Evolutionary conservation across 2,888 invertebrate species (phyloP), one percentile per base, ranked within the genome.

Genomic region (Diplolepis rosae): DNA sequence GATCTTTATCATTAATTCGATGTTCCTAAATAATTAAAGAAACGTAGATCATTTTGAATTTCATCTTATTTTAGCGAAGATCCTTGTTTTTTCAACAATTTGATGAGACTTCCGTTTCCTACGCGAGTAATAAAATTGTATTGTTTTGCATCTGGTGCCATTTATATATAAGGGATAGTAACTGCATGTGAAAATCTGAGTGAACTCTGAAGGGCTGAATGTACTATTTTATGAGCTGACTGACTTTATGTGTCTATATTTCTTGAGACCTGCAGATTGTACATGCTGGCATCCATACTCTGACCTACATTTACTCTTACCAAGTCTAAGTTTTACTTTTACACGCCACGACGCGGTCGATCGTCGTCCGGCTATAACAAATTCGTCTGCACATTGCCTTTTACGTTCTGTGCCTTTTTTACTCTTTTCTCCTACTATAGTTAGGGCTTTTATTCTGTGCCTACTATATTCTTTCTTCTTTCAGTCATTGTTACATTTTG

Each of bases 271-370:
- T 18, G 9, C 54, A 56, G 54, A 24, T 56, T 22, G 51, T 67
- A 81, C 79, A 77, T 80, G 79, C 79, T 82, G 83, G 81, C 82
- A 83, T 77, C 73, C 70, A 75, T 76, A 77, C 84, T 85, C 83
- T 84, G 84, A 84, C 84, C 84, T 84, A 84, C 83, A 84, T 84
- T 83, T 71, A 82, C 79, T 82, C 80, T 71, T 48, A 45, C 68
- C 71, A 69, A 68, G 13, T 39, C 11, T 74, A 79, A 79, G 76
- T 73, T 75, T 73, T 71, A 65, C 69, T 76, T 68, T 77, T 77
- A 77, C 78, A 76, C 35, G 61, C 56, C 69, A 72, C 75, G 71
- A 67, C 74, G 79, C n/a, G n/a, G n/a, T n/a, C n/a, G n/a, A n/a
- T n/a, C n/a, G 80, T 80, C 77, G 82, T 73, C 68, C 69, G 67